Evolutionary conservation across 2,113 vertebrate species (phyloP).

Genomic region (Opisthocomus hoazin): DNA sequence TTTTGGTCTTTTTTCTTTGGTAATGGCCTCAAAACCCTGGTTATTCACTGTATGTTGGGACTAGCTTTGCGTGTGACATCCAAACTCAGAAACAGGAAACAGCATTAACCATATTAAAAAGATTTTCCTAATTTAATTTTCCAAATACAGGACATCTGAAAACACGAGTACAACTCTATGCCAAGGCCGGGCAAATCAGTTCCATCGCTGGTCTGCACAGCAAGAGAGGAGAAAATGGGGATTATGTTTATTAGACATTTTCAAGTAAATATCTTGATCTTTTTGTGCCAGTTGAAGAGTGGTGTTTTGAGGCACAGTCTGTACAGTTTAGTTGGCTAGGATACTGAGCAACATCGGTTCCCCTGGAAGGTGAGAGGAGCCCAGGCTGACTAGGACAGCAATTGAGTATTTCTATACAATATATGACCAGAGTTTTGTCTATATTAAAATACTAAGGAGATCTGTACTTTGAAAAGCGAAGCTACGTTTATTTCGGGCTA

Average conservation of each 20-base stretch:
- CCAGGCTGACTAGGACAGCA: not conserved
- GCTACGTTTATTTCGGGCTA: not conserved
- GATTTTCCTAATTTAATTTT: constrained; percentile 35
- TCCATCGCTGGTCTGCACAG: not conserved
- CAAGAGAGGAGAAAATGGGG: not conserved
- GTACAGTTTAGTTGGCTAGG: not conserved
- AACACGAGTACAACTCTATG: constrained; percentile 9
- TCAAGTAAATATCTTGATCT: not conserved
- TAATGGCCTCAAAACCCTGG: not conserved
- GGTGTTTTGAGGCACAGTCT: not conserved
- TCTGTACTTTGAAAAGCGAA: not conserved
- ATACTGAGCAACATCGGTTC: not conserved
- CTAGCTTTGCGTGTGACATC: constrained; percentile 4
- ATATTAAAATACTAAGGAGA: not conserved
- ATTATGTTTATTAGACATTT: not conserved
- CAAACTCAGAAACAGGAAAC: constrained; percentile 28
- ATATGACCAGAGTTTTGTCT: not conserved
- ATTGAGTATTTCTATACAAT: not conserved
- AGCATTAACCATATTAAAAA: constrained; percentile 39
- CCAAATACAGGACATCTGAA: not conserved
- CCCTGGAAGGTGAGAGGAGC: not conserved
- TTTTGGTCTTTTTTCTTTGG: not conserved
- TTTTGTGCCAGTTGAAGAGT: not conserved
- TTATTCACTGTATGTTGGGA: not conserved
- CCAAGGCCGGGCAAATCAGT: constrained; percentile 23